phyloP scores from a whole-genome alignment of 1,140 invertebrate genomes.

The Pseudomyrmex dendroicus region DNA sequence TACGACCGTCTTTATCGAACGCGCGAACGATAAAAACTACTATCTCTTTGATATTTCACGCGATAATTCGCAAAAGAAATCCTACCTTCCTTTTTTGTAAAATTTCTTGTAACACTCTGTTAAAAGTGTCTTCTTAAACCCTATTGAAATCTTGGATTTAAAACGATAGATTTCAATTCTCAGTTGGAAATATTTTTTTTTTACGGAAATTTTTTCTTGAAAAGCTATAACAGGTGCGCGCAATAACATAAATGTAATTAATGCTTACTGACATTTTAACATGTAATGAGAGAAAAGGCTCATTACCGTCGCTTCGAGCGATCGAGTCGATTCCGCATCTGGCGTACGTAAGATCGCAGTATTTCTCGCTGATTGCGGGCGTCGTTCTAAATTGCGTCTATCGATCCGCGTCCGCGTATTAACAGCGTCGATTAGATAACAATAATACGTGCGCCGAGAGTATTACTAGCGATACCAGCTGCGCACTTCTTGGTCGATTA shows the following conservation, averaged over 20 bases:
- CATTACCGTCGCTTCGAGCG: background rate
- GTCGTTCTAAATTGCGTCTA: slow-evolving; percentile 59
- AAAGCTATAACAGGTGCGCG: background rate
- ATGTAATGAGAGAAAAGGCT: background rate
- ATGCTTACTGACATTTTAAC: background rate
- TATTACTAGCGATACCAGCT: slow-evolving; percentile 32
- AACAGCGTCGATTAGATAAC: slow-evolving; percentile 69
- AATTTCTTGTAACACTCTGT: too few relatives aligned
- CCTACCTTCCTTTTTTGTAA: background rate
- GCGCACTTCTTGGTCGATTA: slow-evolving; percentile 66
- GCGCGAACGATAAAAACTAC: slow-evolving; percentile 18
- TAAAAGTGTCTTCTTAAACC: too few relatives aligned
- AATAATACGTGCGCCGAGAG: slow-evolving; percentile 49
- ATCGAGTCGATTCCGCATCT: slow-evolving; percentile 26
- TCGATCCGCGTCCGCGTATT: slow-evolving; percentile 64
- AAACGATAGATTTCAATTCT: background rate
- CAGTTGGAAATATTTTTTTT: background rate
- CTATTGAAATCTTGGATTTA: too few relatives aligned
- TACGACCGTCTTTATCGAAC: slow-evolving; percentile 47
- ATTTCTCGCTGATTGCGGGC: slow-evolving; percentile 55
- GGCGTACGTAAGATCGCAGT: slow-evolving; percentile 63
- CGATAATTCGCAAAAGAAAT: slow-evolving; percentile 10
- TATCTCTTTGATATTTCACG: slow-evolving; percentile 13
- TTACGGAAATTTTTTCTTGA: background rate
- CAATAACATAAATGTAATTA: slow-evolving; percentile 4